phyloP scores from a whole-genome alignment of 2,113 vertebrate genomes.

The Osmerus eperlanus region DNA sequence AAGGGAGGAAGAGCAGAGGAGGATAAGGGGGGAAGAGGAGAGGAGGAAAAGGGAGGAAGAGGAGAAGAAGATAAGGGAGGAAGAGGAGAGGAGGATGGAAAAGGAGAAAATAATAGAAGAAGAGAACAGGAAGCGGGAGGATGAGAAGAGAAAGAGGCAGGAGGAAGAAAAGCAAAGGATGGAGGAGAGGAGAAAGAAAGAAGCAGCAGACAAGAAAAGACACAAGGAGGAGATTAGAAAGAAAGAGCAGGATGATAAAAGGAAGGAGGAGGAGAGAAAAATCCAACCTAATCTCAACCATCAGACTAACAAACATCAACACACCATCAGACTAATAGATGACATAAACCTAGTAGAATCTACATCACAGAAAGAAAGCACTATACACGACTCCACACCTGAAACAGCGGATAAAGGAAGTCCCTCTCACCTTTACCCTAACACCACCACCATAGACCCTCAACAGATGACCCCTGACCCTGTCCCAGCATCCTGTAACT shows the following conservation, averaged over 20 bases:
- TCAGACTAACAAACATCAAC: too few relatives aligned
- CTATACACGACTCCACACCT: not conserved
- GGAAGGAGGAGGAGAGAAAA: not conserved
- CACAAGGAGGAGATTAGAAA: not conserved
- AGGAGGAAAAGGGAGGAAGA: slow-evolving; percentile 62
- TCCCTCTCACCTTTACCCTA: not conserved
- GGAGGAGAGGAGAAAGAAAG: not conserved
- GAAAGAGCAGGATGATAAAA: not conserved
- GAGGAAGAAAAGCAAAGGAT: not conserved
- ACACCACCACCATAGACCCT: not conserved
- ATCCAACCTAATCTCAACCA: not conserved
- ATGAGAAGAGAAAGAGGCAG: not conserved
- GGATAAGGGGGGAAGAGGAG: slow-evolving; percentile 41
- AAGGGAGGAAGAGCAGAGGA: slow-evolving; percentile 51
- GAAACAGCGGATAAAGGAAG: not conserved
- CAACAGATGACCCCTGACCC: not conserved
- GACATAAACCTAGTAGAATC: too few relatives aligned
- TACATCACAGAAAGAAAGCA: not conserved
- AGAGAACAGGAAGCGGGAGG: not conserved
- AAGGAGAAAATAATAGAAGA: not conserved
- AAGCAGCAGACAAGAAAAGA: not conserved
- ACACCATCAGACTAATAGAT: too few relatives aligned
- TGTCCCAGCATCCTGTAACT: not conserved
- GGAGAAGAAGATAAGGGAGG: slow-evolving; percentile 33
- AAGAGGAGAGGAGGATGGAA: not conserved